A percentile compares a stretch with the other conserved stretches of the same genome.
These are phyloP conservation scores for Temnothorax rugatulus DNA, from an alignment of 2,888 invertebrate genomes.

Conservation along the genomic window DNA sequence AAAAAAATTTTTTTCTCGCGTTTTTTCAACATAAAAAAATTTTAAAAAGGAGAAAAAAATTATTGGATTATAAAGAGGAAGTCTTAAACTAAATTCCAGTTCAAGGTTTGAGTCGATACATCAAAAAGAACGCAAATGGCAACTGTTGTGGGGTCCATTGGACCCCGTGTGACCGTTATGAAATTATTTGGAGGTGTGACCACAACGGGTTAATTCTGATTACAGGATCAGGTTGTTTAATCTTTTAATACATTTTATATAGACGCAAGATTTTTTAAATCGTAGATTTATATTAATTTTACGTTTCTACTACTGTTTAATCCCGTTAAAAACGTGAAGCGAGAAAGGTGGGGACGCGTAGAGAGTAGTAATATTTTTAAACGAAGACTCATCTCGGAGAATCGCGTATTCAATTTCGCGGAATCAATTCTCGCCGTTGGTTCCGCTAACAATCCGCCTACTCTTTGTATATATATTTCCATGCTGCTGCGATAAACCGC, in stretches of 20 bases:
- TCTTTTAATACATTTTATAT: background rate
- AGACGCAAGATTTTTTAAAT: background rate
- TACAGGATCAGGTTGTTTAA: background rate
- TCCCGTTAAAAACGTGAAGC: background rate
- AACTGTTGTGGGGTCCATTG: too few relatives aligned
- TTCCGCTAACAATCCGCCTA: conserved; percentile 24
- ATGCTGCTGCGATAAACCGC: conserved; percentile 7
- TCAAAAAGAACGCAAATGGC: too few relatives aligned
- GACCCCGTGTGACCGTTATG: too few relatives aligned
- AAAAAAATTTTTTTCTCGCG: too few relatives aligned
- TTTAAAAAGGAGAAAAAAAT: too few relatives aligned
- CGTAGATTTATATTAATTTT: background rate
- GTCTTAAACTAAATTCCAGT: too few relatives aligned
- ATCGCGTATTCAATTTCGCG: conserved; percentile 23
- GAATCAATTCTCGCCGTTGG: conserved; percentile 23
- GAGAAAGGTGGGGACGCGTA: background rate
- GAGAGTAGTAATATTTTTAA: background rate
- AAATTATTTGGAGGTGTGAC: too few relatives aligned
- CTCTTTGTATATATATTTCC: conserved; percentile 10
- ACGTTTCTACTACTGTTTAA: background rate
- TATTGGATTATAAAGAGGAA: too few relatives aligned
- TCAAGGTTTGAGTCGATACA: too few relatives aligned
- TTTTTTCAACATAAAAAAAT: too few relatives aligned
- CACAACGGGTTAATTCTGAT: background rate
- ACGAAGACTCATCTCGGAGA: background rate